Base-by-base conservation (phyloP, 2,888 invertebrate species). In the Leptinotarsa juncta region DNA sequence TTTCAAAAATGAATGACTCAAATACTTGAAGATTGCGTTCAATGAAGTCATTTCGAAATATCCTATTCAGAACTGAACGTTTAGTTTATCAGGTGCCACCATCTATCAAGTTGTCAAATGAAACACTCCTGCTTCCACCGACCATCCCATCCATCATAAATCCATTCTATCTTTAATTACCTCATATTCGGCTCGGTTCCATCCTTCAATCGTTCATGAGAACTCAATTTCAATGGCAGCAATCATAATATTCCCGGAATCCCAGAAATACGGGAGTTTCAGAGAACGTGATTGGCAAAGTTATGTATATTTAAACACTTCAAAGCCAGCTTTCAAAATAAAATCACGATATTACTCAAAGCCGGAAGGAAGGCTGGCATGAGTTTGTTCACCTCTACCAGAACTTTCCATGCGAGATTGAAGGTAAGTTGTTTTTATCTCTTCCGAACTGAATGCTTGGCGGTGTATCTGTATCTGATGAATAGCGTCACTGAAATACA, bases 281-380 rank as follows among this genome's bases (percentile, higher is more conserved):
- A 68, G 50, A 65, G 65, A 60, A 32, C 74, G 57, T 70, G 76
- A 76, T 76, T 76, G 74, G 72, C 55, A 67, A 48, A 69, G 74
- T 76, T 72, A 76, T 76, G 71, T 73, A 76, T 73, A 73, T 73
- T 73, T 71, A 73, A 76, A 72, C 74, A 70, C 69, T 70, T 76
- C 76, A 76, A 76, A 74, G 72, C 70, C 60, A 71, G 48, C 67
- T 49, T 69, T 48, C 60, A 48, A 69, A 69, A 69, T 69, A 49
- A 69, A 57, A 69, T 69, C 48, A 69, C 57, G 69, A 69, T 57
- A 57, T 69, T 68, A 57, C 55, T 5, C 16, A 10, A 32, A 69
- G 20, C 69, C 48, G 23, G 55, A 57, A 55, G 42, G 69, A 20
- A 69, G 69, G 23, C 48, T 48, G 57, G 23, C 26, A 49, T 55